Percentiles rank a stretch among this genome's conserved stretches.
These are phyloP conservation scores for Trachurus trachurus DNA, from an alignment of 2,797 vertebrate genomes.

Conservation along the genomic window DNA sequence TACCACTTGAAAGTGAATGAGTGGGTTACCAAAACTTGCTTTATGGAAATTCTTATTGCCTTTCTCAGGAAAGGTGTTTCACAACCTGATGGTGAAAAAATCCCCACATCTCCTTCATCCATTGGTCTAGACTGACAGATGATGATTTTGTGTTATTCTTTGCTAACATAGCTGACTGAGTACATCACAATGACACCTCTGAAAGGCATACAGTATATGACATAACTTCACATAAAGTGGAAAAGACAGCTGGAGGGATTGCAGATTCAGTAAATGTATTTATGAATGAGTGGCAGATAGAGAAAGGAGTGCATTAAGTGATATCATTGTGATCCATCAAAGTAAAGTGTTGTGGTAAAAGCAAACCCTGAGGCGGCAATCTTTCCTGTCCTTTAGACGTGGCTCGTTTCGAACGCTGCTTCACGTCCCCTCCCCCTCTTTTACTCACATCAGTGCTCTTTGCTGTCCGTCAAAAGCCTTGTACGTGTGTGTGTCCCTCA, in stretches of 20 bases:
- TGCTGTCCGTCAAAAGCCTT: slow-evolving; percentile 47
- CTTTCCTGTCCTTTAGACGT: slow-evolving; percentile 52
- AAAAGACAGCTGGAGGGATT: slow-evolving; percentile 52
- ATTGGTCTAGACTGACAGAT: slow-evolving; percentile 24
- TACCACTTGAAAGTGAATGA: background rate
- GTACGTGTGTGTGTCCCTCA: slow-evolving; percentile 2
- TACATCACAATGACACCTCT: slow-evolving; percentile 5
- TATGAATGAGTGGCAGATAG: slow-evolving; percentile 36
- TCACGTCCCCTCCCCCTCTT: slow-evolving; percentile 16
- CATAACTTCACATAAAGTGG: slow-evolving; percentile 45
- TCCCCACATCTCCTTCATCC: background rate
- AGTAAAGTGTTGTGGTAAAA: slow-evolving; percentile 68
- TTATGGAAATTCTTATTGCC: background rate
- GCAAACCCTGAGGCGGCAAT: slow-evolving; percentile 56
- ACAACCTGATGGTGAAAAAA: background rate
- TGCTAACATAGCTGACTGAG: slow-evolving; percentile 29
- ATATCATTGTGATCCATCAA: slow-evolving; percentile 59
- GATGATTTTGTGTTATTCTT: slow-evolving; percentile 25
- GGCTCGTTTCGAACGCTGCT: slow-evolving; percentile 50
- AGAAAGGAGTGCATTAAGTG: slow-evolving; percentile 57
- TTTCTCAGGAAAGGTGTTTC: background rate
- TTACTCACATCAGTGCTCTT: slow-evolving; percentile 21
- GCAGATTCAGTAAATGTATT: slow-evolving; percentile 20
- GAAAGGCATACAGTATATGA: slow-evolving; percentile 41
- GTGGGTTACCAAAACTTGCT: background rate